Evolutionary conservation across 2,113 vertebrate species (phyloP).

Genomic region (Rhabdomys dilectus): DNA sequence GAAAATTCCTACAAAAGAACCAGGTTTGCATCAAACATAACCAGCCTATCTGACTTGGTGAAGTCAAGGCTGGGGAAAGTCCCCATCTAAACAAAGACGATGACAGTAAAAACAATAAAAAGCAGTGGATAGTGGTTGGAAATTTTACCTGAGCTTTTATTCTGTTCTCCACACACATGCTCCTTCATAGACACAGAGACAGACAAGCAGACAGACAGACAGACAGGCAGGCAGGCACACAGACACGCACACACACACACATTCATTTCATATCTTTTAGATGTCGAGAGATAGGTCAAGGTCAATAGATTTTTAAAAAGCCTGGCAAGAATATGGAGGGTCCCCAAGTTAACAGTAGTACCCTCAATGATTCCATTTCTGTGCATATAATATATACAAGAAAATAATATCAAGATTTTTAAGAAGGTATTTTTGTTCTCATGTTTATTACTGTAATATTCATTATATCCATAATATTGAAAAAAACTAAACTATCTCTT

Average conservation of each 20-base stretch:
- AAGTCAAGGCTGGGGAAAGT: no score
- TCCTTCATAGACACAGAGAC: no score
- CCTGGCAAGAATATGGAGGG: accelerated
- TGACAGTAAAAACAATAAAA: neutral
- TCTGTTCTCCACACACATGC: neutral
- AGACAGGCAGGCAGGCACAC: neutral
- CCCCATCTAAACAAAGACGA: neutral
- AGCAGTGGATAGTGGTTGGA: neutral
- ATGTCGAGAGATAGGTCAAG: neutral
- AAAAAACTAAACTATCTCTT: neutral
- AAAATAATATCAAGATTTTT: neutral
- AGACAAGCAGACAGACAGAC: no score
- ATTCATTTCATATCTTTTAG: neutral
- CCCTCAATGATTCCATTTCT: neutral
- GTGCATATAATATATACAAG: neutral
- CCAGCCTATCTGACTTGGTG: neutral
- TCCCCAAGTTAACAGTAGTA: neutral
- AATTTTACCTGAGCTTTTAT: neutral
- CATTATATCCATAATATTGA: neutral
- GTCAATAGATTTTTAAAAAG: neutral
- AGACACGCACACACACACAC: neutral
- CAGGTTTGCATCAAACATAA: neutral
- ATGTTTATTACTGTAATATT: neutral
- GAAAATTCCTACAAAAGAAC: neutral
- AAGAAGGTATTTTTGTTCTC: neutral